Base-by-base conservation (phyloP, 2,888 invertebrate species). In the Anthoptus insignis region DNA sequence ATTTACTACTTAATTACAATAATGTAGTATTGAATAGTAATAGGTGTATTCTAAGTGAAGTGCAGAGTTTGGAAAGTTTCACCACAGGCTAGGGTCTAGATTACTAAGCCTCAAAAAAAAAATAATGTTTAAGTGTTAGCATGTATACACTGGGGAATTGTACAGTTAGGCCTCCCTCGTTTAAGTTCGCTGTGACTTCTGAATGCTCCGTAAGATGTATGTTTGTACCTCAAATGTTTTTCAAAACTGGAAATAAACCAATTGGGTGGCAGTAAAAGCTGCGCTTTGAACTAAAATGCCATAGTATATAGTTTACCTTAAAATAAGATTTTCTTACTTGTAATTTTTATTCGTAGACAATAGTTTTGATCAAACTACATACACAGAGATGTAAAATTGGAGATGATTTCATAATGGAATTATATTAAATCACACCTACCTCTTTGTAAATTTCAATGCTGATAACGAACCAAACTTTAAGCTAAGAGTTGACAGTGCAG, bases 151-250 rank as follows among this genome's bases (percentile, higher is more conserved):
- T 77, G 81, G 92, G 91, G 92, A 92, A 91, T 92, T 93, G 93
- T 93, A 93, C 93, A 93, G 92, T 91, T 93, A 93, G 92, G 89
- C 91, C 91, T 91, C 92, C 92, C 92, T 91, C 82, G 89, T 91
- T 92, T 61, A 91, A 91, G 91, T 91, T 93, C 89, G 88, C 91
- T 89, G 90, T 91, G 90, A 91, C 91, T 83, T 81, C 84, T 86
- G 91, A 88, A 90, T 89, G 91, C 89, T 89, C 76, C 84, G 81
- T 82, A 77, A 81, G 81, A 87, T 84, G 81, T 89, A 89, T 86
- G 83, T 86, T 81, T 73, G 76, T 88, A 84, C 63, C 54, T 56
- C 63, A 49, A 49, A 56, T 49, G 88, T 91, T 90, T 85, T 77
- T 88, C 87, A 89, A 89, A 89, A 89, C 88, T 88, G 76, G 77